These are phyloP conservation scores for Digitonthophagus gazella DNA, from an alignment of 2,888 invertebrate species.

Conservation along the genomic window DNA sequence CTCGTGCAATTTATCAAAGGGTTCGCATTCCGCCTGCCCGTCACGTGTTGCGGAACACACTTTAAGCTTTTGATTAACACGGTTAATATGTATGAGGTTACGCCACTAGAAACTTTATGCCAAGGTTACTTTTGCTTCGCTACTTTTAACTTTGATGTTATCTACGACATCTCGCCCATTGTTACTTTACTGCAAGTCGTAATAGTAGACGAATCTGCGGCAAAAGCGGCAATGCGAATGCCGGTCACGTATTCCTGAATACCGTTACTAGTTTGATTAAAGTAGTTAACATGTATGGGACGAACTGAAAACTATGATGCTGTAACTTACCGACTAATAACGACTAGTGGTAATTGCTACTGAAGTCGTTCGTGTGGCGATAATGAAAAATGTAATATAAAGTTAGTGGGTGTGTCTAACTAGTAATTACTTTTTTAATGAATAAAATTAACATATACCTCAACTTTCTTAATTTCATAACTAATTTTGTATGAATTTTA, in stretches of 20 bases:
- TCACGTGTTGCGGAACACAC: not conserved
- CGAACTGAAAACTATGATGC: constrained; percentile 5
- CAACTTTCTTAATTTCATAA: not conserved
- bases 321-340: constrained; percentile 3
- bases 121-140: not conserved
- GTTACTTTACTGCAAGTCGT: not conserved
- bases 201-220: not conserved
- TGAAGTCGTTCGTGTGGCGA: not conserved
- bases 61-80: not conserved
- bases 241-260: constrained; percentile 12
- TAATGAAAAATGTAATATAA: constrained; percentile 2
- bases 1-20: not conserved
- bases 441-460: not conserved
- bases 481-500: too few species aligned
- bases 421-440: too few species aligned
- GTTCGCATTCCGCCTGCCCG: not conserved
- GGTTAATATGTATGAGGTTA: not conserved
- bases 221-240: not conserved
- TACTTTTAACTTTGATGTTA: not conserved
- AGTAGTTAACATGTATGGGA: constrained; percentile 14
- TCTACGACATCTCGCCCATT: not conserved
- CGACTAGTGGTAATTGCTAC: constrained; percentile 1
- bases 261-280: constrained; percentile 12
- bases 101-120: not conserved
- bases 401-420: too few species aligned